Evolutionary conservation across 2,888 invertebrate species (phyloP), one percentile per base, ranked within the genome.

Genomic region (Parascotia fuliginaria): DNA sequence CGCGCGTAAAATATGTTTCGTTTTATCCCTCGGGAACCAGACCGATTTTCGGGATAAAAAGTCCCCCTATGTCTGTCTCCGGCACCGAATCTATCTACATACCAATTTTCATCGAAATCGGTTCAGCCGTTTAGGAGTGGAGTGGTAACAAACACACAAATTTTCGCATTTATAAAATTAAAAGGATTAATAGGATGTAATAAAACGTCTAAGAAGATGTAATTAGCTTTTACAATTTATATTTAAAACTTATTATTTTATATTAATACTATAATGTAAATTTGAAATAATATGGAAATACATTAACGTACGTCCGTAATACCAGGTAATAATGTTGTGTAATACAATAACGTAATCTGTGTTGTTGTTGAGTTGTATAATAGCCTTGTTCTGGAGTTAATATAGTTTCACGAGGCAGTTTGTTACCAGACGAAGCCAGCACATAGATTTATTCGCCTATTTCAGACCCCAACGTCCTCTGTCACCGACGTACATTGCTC

Each of bases 371-470:
- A 58, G 64, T 62, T 60, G 36, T 52, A 42, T 62, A 59, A 57
- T 69, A 59, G 55, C 49, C 42, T 4, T 27, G 33, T 38, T 43
- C 46, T 50, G 36, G 50, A 46, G 50, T 60, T 60, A 65, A 45
- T n/a, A n/a, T 73, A 70, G 67, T 65, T 71, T 55, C 56, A 46
- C 52, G 57, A 65, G 72, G 63, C 64, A 63, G 65, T 66, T 63
- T 65, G 69, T 69, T 59, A 70, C 65, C 54, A 57, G 60, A 66
- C 60, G 70, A 70, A 73, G 67, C 68, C 68, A 62, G 65, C 64
- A 70, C 68, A 70, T 57, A 73, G 73, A 85, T 83, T 81, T 81
- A 84, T 84, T 79, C 77, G 75, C 72, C 75, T 77, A 73, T 80
- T 76, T 71, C 70, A 74, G 73, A 60, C 69, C 64, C 56, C 65